Percentiles rank a stretch among this genome's conserved stretches.
Evolutionary conservation across 1,140 invertebrate species (phyloP).

Genomic region (Drosophila lowei): DNA sequence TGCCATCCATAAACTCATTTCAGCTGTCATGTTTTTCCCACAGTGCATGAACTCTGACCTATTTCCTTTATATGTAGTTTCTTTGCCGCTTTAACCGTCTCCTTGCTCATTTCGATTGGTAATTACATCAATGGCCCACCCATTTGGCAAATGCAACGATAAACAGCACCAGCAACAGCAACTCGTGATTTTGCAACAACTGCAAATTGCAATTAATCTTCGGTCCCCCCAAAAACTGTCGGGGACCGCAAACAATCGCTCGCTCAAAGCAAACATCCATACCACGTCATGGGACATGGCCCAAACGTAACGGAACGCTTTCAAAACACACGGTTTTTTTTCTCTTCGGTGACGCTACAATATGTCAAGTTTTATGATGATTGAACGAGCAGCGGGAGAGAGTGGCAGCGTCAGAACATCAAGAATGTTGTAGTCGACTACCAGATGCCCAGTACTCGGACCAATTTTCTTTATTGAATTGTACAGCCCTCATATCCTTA

Average conservation of each 20-base stretch:
- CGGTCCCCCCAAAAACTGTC: conserved; percentile 27
- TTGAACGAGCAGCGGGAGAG: conserved; percentile 29
- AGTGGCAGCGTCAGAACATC: too few species aligned
- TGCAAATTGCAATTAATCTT: conserved; percentile 66
- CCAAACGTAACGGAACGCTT: conserved; percentile 5
- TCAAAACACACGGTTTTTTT: conserved; percentile 31
- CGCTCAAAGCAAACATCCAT: conserved; percentile 23
- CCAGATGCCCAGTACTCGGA: too few species aligned
- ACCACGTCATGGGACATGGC: conserved; percentile 14
- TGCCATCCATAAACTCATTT: too few species aligned
- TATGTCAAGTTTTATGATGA: conserved; percentile 49
- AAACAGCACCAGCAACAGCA: conserved; percentile 13
- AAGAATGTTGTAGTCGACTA: too few species aligned
- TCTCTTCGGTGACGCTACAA: conserved; percentile 25
- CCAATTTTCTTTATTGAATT: too few species aligned
- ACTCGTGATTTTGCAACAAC: conserved; percentile 21
- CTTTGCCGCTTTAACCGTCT: not conserved
- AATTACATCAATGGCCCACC: conserved; percentile 29
- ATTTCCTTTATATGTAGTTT: too few species aligned
- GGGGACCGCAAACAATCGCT: conserved; percentile 43
- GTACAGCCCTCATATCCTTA: too few species aligned
- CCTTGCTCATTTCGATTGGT: conserved; percentile 13
- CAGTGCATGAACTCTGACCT: too few species aligned
- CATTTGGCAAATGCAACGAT: conserved; percentile 48
- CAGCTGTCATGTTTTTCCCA: too few species aligned